Percentiles rank a stretch among this genome's conserved stretches.
These are phyloP conservation scores for Micropoecilia bifurca DNA, from an alignment of 2,797 vertebrate species.

Conservation along the genomic window DNA sequence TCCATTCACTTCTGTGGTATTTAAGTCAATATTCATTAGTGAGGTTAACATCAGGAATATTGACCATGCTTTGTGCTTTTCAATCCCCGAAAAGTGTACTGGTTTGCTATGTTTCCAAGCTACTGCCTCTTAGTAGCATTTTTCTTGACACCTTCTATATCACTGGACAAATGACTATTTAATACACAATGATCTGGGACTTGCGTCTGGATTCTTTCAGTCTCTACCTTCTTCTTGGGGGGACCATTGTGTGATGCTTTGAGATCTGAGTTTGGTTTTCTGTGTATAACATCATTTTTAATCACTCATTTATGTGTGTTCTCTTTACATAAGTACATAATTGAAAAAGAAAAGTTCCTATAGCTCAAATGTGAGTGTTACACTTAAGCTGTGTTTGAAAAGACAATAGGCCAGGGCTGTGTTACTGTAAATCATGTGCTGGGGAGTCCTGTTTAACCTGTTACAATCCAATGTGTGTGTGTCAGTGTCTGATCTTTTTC, in stretches of 20 bases:
- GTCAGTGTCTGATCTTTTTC: conserved; percentile 4
- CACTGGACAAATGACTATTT: not conserved
- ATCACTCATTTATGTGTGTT: not conserved
- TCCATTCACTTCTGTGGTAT: not conserved
- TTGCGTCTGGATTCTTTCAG: not conserved
- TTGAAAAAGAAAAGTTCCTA: not conserved
- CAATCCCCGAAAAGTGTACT: not conserved
- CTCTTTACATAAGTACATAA: not conserved
- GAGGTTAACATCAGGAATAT: not conserved
- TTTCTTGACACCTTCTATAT: not conserved
- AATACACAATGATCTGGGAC: not conserved
- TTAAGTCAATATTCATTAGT: not conserved
- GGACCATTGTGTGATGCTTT: not conserved
- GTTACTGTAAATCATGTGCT: not conserved
- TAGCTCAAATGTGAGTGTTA: not conserved
- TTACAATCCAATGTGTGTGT: not conserved
- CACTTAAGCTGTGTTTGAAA: not conserved
- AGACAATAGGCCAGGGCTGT: not conserved
- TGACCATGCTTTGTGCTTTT: not conserved
- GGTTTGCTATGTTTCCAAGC: not conserved
- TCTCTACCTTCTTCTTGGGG: not conserved
- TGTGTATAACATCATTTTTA: not conserved
- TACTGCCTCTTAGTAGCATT: not conserved
- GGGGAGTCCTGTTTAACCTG: conserved; percentile 10
- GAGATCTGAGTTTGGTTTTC: not conserved